phyloP scores from a whole-genome alignment of 2,797 vertebrate genomes.

The Leptoclinus maculatus region DNA sequence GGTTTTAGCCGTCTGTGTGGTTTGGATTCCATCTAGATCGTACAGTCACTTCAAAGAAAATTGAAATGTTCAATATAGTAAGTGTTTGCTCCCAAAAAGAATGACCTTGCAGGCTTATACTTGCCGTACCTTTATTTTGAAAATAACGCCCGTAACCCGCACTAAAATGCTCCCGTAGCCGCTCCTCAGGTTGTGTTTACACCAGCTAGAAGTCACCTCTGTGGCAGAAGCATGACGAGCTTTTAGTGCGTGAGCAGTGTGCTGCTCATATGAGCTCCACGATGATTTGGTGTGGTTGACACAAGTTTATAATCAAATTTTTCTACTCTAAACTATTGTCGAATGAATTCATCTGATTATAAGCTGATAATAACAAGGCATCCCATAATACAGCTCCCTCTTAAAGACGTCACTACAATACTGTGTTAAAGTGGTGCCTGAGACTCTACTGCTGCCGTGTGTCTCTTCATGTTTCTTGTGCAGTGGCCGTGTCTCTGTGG shows the following conservation, averaged over 20 bases:
- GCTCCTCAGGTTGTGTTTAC: slow-evolving; percentile 48
- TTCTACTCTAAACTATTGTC: slow-evolving; percentile 16
- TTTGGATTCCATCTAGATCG: slow-evolving; percentile 45
- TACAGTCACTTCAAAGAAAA: slow-evolving; percentile 53
- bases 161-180: slow-evolving; percentile 25
- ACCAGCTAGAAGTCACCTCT: slow-evolving; percentile 22
- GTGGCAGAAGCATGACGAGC: slow-evolving; percentile 13
- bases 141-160: slow-evolving; percentile 39
- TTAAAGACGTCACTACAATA: background rate
- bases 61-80: slow-evolving; percentile 36
- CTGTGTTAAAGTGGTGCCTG: slow-evolving; percentile 19
- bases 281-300: slow-evolving; percentile 15
- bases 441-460: slow-evolving; percentile 17
- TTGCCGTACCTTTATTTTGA: slow-evolving; percentile 65
- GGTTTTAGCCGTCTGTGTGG: slow-evolving; percentile 37
- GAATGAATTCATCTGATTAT: slow-evolving; percentile 27
- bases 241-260: background rate
- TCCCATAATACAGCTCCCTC: slow-evolving; percentile 8
- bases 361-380: slow-evolving; percentile 6
- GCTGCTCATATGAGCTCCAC: background rate
- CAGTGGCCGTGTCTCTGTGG: background rate
- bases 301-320: slow-evolving; percentile 18
- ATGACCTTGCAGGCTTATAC: slow-evolving; percentile 23
- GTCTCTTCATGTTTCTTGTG: slow-evolving; percentile 5
- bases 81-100: slow-evolving; percentile 65